phyloP scores from a whole-genome alignment of 2,888 invertebrate genomes.

The Drosophila dives region DNA sequence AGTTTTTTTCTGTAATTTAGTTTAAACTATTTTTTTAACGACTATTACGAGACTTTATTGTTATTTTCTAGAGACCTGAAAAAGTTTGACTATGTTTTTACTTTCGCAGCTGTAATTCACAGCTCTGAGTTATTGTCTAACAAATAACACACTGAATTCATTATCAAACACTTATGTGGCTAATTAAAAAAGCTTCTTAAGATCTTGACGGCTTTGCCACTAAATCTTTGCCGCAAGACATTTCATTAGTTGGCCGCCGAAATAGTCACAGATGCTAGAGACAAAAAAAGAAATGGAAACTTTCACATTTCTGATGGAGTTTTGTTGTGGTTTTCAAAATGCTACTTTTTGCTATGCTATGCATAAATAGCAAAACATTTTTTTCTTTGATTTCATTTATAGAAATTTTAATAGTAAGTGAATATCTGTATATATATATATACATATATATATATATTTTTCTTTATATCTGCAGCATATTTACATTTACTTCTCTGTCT shows the following conservation, averaged over 20 bases:
- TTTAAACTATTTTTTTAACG: neutral
- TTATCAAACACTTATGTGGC: constrained; percentile 20
- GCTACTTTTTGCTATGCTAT: constrained; percentile 48
- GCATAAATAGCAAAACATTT: constrained; percentile 61
- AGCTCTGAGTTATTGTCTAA: constrained; percentile 2
- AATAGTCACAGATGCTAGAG: constrained; percentile 32
- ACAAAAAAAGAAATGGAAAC: constrained; percentile 65
- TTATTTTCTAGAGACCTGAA: neutral
- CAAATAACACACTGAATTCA: constrained; percentile 26
- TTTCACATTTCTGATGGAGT: constrained; percentile 71
- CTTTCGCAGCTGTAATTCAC: constrained; percentile 1
- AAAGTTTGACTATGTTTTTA: neutral
- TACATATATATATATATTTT: constrained; percentile 10
- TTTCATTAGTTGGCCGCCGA: constrained; percentile 61
- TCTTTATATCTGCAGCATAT: constrained; percentile 19
- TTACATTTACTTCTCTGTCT: constrained; percentile 36
- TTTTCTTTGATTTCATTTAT: constrained; percentile 62
- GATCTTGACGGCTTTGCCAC: constrained; percentile 23
- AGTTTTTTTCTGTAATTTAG: neutral
- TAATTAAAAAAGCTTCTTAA: constrained; percentile 39
- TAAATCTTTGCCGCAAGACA: constrained; percentile 51
- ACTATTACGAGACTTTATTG: neutral
- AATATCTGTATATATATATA: constrained; percentile 2
- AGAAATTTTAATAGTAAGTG: constrained; percentile 59
- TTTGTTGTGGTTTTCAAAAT: constrained; percentile 17